Evolutionary conservation across 2,888 invertebrate species (phyloP).

Genomic region (Scrobipalpa atriplicella): DNA sequence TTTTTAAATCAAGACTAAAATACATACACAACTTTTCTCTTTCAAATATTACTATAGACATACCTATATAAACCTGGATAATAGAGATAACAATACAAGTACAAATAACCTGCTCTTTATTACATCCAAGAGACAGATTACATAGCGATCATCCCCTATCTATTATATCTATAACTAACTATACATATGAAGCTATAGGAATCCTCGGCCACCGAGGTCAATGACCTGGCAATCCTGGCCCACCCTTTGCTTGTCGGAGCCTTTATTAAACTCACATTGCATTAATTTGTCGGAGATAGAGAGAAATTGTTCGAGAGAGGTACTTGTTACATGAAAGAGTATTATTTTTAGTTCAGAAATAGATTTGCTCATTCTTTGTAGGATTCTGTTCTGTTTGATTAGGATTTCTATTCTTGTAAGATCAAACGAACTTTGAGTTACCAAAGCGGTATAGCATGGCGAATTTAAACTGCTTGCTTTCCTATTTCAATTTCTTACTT

Average conservation of each 20-base stretch:
- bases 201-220: background rate
- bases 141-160: background rate
- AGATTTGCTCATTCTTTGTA: background rate
- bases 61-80: too few relatives aligned
- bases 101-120: too few relatives aligned
- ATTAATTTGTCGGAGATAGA: slow-evolving; percentile 7
- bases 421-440: too few relatives aligned
- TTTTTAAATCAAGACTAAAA: too few relatives aligned
- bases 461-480: too few relatives aligned
- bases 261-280: background rate
- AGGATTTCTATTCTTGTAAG: too few relatives aligned
- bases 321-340: background rate
- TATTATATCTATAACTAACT: background rate
- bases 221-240: background rate
- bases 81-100: too few relatives aligned
- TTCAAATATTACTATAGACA: too few relatives aligned
- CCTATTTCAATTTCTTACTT: too few relatives aligned
- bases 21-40: too few relatives aligned
- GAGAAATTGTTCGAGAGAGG: background rate
- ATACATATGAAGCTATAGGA: background rate
- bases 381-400: background rate
- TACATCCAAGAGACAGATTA: too few relatives aligned
- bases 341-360: background rate
- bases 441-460: too few relatives aligned
- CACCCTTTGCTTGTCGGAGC: background rate